Evolutionary conservation across 2,888 invertebrate genomes (phyloP).

Genomic region (Andrena praecox): DNA sequence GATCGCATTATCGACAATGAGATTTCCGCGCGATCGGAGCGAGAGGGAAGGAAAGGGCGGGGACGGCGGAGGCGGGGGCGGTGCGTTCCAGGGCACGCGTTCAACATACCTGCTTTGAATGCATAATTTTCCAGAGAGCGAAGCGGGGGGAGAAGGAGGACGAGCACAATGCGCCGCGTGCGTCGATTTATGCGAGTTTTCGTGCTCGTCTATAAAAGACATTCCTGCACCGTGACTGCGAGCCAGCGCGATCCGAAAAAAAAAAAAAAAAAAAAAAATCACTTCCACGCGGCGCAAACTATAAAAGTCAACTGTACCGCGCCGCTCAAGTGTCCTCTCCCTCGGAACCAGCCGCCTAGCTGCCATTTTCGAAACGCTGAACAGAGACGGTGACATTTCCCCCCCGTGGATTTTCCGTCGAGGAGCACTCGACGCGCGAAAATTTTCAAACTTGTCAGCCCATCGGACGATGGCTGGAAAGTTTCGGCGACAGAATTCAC

Average conservation of each 20-base stretch:
- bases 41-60: constrained; percentile 11
- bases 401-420: too few relatives aligned
- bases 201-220: constrained; percentile 26
- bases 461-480: too few relatives aligned
- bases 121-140: constrained; percentile 41
- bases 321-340: too few relatives aligned
- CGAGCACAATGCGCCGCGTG: constrained; percentile 13
- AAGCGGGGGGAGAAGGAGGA: not conserved
- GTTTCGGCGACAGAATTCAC: too few relatives aligned
- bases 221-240: not conserved
- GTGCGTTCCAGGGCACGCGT: constrained; percentile 53
- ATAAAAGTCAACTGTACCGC: too few relatives aligned
- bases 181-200: constrained; percentile 25
- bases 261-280: not conserved
- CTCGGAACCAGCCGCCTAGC: too few relatives aligned
- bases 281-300: not conserved
- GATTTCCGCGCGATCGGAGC: constrained; percentile 5
- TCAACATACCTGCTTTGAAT: constrained; percentile 61
- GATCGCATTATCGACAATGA: constrained; percentile 27
- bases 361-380: too few relatives aligned
- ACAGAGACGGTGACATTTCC: too few relatives aligned
- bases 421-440: too few relatives aligned
- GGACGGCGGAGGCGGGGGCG: not conserved
- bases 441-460: too few relatives aligned
- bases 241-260: not conserved